Conservation (phyloP, 2,113 vertebrate species). For the Ochotona curzoniae region DNA sequence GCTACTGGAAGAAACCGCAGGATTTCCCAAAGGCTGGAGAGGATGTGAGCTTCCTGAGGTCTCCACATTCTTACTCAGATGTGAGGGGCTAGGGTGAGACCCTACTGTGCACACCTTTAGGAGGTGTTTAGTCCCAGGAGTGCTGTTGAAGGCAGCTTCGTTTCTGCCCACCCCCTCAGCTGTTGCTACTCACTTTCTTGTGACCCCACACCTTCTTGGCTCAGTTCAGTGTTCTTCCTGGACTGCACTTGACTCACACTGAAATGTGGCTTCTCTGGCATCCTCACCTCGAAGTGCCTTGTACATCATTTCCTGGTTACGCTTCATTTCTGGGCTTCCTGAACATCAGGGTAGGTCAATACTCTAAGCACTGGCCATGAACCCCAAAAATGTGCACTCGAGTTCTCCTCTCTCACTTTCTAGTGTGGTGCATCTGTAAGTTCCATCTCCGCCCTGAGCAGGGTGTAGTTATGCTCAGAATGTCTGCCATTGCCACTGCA, state of each 20-base stretch:
- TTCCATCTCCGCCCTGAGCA: background rate
- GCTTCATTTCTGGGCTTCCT: background rate
- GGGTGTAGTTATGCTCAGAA: background rate
- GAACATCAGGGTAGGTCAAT: background rate
- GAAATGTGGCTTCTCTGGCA: background rate
- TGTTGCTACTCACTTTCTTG: background rate
- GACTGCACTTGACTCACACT: background rate
- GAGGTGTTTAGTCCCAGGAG: no score
- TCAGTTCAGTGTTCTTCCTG: background rate
- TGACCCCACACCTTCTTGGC: no score
- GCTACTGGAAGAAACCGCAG: background rate
- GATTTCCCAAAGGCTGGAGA: background rate
- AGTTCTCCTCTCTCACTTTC: background rate
- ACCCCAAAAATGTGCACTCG: accelerated
- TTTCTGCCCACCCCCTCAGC: background rate
- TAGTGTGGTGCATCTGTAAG: accelerated
- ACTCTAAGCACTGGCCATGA: background rate
- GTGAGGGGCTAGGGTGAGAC: background rate
- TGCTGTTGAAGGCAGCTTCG: background rate
- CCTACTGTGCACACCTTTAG: background rate
- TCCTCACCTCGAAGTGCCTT: background rate
- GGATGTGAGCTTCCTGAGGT: background rate
- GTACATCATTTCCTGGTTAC: background rate
- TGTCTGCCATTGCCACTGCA: background rate
- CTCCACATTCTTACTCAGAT: background rate